These are phyloP conservation scores for Columbina picui DNA, from an alignment of 2,113 vertebrate species.

Conservation along the genomic window DNA sequence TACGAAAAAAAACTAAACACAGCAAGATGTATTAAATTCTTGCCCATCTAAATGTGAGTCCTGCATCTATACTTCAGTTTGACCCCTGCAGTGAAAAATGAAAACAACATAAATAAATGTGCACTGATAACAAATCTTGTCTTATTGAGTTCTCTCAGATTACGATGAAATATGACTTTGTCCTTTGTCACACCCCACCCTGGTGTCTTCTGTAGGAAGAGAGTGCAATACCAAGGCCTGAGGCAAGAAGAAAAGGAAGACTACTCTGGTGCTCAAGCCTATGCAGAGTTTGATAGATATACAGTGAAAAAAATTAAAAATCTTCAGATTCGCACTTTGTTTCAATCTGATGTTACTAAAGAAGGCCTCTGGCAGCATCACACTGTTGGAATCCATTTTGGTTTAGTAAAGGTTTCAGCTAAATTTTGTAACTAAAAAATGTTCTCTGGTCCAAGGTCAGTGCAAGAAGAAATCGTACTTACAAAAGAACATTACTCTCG, in stretches of 20 bases:
- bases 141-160: neutral
- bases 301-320: neutral
- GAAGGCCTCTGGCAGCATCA: neutral
- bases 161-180: constrained; percentile 27
- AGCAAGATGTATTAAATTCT: neutral
- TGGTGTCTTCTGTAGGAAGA: neutral
- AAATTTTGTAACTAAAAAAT: neutral
- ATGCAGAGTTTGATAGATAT: neutral
- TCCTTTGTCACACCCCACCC: neutral
- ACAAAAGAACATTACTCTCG: neutral
- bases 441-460: neutral
- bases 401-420: neutral
- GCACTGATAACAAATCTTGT: neutral
- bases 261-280: neutral
- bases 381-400: neutral
- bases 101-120: constrained; percentile 34
- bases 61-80: neutral
- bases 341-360: neutral
- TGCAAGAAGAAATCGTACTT: neutral
- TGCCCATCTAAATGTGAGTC: neutral
- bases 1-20: neutral
- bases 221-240: neutral
- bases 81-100: neutral
- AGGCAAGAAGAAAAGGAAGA: neutral
- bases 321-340: neutral